Conservation (phyloP, 2,888 invertebrate species). For the Sarcophaga carnaria region DNA sequence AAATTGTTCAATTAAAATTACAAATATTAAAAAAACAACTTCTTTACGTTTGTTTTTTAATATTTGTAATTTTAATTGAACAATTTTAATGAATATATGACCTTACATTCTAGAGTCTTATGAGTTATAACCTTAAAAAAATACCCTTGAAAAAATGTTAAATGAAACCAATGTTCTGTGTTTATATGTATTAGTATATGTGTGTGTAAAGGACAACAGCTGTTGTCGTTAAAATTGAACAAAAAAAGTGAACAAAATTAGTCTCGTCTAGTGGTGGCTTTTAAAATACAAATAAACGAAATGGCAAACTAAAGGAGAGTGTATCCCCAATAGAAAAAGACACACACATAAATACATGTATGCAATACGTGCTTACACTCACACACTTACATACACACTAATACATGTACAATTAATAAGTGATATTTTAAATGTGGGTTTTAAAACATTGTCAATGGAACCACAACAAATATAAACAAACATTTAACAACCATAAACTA, state of each 20-base stretch:
- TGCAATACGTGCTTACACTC: background rate
- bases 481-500: conserved; percentile 39
- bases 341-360: background rate
- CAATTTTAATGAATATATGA: no score
- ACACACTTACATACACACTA: background rate
- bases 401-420: background rate
- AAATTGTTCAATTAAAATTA: no score
- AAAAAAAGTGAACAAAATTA: conserved; percentile 19
- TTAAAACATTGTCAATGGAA: conserved; percentile 57
- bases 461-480: conserved; percentile 54
- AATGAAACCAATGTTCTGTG: no score
- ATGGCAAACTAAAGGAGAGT: conserved; percentile 3
- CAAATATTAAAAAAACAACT: no score
- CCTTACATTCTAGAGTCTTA: no score
- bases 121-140: no score
- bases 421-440: conserved; percentile 10
- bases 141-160: no score
- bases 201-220: conserved; percentile 45
- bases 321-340: background rate
- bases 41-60: no score
- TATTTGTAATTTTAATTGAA: no score
- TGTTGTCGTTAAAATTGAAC: conserved; percentile 50
- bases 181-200: conserved; percentile 10
- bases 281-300: background rate
- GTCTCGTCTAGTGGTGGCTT: conserved; percentile 30